phyloP scores from a whole-genome alignment of 1,140 invertebrate genomes.

The Macrocentrus cingulum region DNA sequence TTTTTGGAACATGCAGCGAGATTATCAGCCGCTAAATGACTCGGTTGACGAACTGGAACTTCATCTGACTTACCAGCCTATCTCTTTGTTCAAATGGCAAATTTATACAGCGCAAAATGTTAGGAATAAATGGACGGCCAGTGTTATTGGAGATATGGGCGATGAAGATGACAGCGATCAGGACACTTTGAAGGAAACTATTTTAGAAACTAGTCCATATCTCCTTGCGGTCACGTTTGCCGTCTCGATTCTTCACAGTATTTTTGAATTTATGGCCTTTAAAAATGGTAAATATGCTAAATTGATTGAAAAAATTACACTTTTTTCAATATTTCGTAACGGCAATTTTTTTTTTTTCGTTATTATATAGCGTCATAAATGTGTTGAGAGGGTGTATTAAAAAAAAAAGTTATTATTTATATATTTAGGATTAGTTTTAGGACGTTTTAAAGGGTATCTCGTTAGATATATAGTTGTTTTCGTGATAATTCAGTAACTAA shows the following conservation, averaged over 20 bases:
- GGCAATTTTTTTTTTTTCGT: too few relatives aligned
- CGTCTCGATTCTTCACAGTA: constrained; percentile 93
- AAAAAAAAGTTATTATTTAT: too few relatives aligned
- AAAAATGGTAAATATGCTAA: constrained; percentile 84
- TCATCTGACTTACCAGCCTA: constrained; percentile 86
- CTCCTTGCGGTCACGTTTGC: constrained; percentile 88
- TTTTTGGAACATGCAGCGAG: constrained; percentile 97
- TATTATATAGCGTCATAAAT: too few relatives aligned
- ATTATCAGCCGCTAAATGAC: constrained; percentile 93
- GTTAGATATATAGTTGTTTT: too few relatives aligned
- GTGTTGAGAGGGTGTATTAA: too few relatives aligned
- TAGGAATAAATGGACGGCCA: constrained; percentile 73
- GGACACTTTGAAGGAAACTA: constrained; percentile 94
- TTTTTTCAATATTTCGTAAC: too few relatives aligned
- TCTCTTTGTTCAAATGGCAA: constrained; percentile 97
- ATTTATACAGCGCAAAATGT: constrained; percentile 94
- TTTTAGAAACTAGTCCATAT: constrained; percentile 97
- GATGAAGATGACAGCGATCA: constrained; percentile 88
- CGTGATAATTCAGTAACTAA: too few relatives aligned
- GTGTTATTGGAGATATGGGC: constrained; percentile 51
- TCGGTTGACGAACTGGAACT: constrained; percentile 73
- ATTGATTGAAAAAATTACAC: too few relatives aligned
- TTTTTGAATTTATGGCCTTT: constrained; percentile 98
- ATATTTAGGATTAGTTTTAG: too few relatives aligned
- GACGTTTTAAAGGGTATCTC: too few relatives aligned